Evolutionary conservation across 2,888 invertebrate species (phyloP).

Genomic region (Eilema depressum): DNA sequence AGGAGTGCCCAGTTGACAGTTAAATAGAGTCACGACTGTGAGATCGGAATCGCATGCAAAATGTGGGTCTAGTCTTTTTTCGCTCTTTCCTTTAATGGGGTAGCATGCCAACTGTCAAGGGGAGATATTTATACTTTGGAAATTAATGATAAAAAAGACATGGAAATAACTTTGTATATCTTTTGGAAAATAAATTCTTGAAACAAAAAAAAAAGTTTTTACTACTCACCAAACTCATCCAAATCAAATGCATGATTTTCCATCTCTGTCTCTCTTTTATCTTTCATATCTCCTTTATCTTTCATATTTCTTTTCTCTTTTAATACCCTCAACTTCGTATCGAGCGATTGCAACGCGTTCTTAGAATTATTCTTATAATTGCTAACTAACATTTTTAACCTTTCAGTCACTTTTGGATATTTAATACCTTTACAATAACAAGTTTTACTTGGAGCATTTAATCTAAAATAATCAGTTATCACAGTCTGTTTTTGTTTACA

Average conservation of each 20-base stretch:
- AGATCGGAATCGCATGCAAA: too few species aligned
- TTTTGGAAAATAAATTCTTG: too few species aligned
- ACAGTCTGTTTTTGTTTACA: slow-evolving; percentile 60
- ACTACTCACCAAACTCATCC: slow-evolving; percentile 65
- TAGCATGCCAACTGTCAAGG: too few species aligned
- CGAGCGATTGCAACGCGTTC: slow-evolving; percentile 52
- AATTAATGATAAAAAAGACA: too few species aligned
- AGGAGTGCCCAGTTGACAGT: too few species aligned
- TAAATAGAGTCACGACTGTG: too few species aligned
- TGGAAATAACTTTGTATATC: too few species aligned
- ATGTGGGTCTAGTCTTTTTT: too few species aligned
- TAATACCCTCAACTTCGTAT: slow-evolving; percentile 46
- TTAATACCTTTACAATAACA: slow-evolving; percentile 67
- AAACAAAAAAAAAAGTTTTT: background rate
- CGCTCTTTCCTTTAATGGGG: too few species aligned
- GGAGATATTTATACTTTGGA: too few species aligned
- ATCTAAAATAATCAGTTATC: slow-evolving; percentile 73
- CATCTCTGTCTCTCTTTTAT: slow-evolving; percentile 15
- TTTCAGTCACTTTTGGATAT: slow-evolving; percentile 67
- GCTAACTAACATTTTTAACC: slow-evolving; percentile 65
- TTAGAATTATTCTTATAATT: slow-evolving; percentile 58
- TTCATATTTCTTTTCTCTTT: slow-evolving; percentile 16
- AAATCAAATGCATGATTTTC: slow-evolving; percentile 35
- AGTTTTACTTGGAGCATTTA: slow-evolving; percentile 25
- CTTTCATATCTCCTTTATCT: slow-evolving; percentile 12